Percentiles rank a stretch among this genome's conserved stretches.
Conservation (phyloP, 2,113 vertebrate species). For the Glareola pratincola region DNA sequence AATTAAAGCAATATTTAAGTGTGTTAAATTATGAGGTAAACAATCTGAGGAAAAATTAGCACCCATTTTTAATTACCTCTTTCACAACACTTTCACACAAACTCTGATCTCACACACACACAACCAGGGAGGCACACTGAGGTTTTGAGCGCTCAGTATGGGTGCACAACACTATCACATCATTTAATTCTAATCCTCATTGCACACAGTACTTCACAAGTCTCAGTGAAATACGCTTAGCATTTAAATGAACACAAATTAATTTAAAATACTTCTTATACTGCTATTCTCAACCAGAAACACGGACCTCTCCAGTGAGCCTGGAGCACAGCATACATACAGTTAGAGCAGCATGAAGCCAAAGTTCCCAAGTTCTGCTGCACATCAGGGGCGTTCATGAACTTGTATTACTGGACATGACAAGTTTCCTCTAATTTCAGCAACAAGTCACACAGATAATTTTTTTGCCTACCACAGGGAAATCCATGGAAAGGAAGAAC, state of each 20-base stretch:
- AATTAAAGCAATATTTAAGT: not conserved
- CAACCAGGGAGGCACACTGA: not conserved
- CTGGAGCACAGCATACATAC: not conserved
- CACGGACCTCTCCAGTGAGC: not conserved
- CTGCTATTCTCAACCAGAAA: not conserved
- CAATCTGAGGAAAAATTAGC: not conserved
- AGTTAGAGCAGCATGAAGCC: not conserved
- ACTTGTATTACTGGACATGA: fast-evolving
- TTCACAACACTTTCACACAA: not conserved
- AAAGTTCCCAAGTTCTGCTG: not conserved
- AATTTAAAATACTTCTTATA: not conserved
- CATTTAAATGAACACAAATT: not conserved
- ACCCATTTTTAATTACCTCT: not conserved
- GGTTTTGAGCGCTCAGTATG: not conserved
- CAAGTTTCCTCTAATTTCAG: not conserved
- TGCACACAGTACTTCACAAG: not conserved
- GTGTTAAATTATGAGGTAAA: not conserved
- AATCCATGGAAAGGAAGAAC: not conserved
- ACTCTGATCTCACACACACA: not conserved
- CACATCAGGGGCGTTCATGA: not conserved
- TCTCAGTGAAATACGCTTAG: not conserved
- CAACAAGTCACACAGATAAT: not conserved
- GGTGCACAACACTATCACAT: not conserved
- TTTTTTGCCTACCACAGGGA: not conserved
- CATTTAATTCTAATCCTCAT: not conserved